Percentiles rank a stretch among this genome's conserved stretches.
These are phyloP conservation scores for Merops nubicus DNA, from an alignment of 2,113 vertebrate genomes.

Conservation along the genomic window DNA sequence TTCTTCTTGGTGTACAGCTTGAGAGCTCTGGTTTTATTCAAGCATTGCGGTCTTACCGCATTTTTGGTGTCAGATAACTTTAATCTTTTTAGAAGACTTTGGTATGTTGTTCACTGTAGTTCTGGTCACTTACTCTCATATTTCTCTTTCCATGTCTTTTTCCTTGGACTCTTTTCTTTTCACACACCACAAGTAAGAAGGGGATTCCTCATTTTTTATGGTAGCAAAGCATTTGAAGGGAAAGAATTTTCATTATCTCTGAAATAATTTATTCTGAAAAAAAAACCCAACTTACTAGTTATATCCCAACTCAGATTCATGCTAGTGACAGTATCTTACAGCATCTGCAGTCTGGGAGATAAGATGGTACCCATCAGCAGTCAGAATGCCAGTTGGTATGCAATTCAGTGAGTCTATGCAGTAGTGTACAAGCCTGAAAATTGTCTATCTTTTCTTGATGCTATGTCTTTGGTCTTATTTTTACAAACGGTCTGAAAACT, in stretches of 20 bases:
- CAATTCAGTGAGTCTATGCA: not conserved
- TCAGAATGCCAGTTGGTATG: not conserved
- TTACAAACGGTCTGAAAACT: not conserved
- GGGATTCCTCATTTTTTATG: not conserved
- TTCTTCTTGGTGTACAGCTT: not conserved
- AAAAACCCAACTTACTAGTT: too few relatives aligned
- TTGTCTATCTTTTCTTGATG: not conserved
- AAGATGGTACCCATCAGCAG: not conserved
- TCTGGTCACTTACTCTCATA: not conserved
- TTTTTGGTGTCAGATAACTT: not conserved
- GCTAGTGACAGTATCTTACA: not conserved
- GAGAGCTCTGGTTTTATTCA: not conserved
- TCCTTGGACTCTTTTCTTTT: not conserved
- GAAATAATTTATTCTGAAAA: not conserved
- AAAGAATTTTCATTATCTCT: not conserved
- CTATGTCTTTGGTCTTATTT: not conserved
- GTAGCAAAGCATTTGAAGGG: not conserved
- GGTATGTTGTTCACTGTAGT: not conserved
- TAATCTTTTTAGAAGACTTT: not conserved
- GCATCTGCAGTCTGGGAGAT: not conserved
- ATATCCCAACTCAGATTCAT: not conserved
- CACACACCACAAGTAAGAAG: not conserved
- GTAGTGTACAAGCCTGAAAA: not conserved
- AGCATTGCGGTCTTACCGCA: accelerated
- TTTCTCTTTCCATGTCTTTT: not conserved